Conservation (phyloP, 2,113 vertebrate species). For the Odontophorus gujanensis region DNA sequence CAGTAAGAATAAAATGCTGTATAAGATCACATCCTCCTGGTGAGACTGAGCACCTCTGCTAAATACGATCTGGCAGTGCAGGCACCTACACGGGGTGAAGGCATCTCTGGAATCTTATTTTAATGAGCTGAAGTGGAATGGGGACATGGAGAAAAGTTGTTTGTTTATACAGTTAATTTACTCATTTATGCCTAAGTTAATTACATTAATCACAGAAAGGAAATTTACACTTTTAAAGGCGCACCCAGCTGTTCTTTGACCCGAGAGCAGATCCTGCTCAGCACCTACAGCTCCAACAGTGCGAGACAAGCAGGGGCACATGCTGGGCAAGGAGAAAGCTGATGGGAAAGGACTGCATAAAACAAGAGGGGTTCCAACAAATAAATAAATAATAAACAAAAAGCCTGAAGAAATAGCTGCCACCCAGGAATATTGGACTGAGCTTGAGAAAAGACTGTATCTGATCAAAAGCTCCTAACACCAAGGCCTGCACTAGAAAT, state of each 20-base stretch:
- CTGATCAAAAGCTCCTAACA: not conserved
- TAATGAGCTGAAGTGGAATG: not conserved
- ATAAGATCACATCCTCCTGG: not conserved
- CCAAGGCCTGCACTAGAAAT: not conserved
- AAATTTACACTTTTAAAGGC: not conserved
- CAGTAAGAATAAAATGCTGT: accelerated
- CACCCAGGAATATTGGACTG: not conserved
- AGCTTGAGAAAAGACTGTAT: not conserved
- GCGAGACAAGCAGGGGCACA: not conserved
- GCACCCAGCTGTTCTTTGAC: not conserved
- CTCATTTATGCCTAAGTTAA: not conserved
- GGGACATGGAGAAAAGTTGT: not conserved
- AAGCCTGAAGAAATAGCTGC: not conserved
- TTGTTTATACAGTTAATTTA: not conserved
- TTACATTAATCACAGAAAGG: not conserved
- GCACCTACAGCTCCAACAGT: not conserved
- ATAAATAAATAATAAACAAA: not conserved
- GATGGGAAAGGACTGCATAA: not conserved
- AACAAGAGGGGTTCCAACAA: not conserved
- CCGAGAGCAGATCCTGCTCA: not conserved
- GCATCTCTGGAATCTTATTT: not conserved
- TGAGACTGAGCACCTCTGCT: accelerated
- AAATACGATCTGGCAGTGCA: accelerated
- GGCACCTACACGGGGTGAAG: too few species aligned
- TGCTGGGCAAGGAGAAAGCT: not conserved